Evolutionary conservation across 1,140 invertebrate genomes (phyloP), one percentile per base, ranked within the genome.

Genomic region (Dysdera silvatica): DNA sequence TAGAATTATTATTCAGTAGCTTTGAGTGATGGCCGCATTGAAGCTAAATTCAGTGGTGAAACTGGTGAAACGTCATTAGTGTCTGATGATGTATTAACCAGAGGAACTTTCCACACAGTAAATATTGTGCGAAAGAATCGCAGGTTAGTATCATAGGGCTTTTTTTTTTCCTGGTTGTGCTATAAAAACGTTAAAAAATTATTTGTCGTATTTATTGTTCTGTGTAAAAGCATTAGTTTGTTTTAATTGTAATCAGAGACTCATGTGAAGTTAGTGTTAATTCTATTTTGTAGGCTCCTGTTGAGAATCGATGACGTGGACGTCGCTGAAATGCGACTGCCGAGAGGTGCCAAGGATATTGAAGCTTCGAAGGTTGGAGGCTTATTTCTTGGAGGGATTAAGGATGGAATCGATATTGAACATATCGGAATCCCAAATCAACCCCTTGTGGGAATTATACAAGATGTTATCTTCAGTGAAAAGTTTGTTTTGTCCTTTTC

Each of bases 381-480:
- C 1, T 66, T 82, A 14, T 81, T 75, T 71, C 77, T 89, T 63
- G 87, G 87, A 32, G 87, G 87, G 1, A 72, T 85, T 8, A 83
- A 73, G 20, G 74, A 66, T 16, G 43, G 60, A 12, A 78, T 82
- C 14, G 78, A 79, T 56, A 77, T 79, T 43, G 77, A 78, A 7
- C 79, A 79, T 29, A 79, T 82, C 71, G 78, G 81, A 4, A 77
- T 79, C 0, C 82, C 80, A 1, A 77, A 71, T 18, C 70, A 77
- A 40, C 79, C 80, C 43, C 75, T 87, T 10, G 78, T 80, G 53
- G 90, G 90, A 29, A 85, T 87, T 7, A 85, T 94, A 24, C 84
- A 84, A 68, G 87, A 94, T 77, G 81, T 87, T 20, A 83, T 89
- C 49, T 84, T 91, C 62, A 87, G 89, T 72, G 84, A 88, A 65